phyloP scores from a whole-genome alignment of 2,888 invertebrate genomes.

The Ennomos erosarius region DNA sequence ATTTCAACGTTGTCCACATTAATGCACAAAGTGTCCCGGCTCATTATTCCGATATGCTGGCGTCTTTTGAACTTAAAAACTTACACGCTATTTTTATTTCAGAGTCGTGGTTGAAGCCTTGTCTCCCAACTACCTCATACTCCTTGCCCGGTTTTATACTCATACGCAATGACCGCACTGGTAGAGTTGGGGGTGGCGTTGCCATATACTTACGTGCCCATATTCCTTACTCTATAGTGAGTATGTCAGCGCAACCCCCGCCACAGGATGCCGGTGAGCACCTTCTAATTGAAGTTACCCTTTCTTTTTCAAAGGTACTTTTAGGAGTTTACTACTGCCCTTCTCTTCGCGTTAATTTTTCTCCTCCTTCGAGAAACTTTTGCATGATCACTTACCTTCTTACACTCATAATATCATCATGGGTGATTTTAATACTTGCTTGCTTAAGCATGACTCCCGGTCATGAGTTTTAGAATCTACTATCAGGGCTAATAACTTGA shows the following conservation, averaged over 20 bases:
- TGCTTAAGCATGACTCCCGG: constrained; percentile 14
- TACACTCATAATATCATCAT: constrained; percentile 19
- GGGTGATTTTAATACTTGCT: constrained; percentile 25
- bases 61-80: constrained; percentile 12
- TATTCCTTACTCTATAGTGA: constrained; percentile 4
- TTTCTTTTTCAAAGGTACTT: constrained; percentile 5
- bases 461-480: neutral
- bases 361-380: constrained; percentile 15
- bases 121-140: too few relatives aligned
- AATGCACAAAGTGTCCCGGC: constrained; percentile 21
- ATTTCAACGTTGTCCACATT: constrained; percentile 17
- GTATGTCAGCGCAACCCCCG: constrained; percentile 11
- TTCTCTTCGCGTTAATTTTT: constrained; percentile 6
- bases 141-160: too few relatives aligned
- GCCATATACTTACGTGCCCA: constrained; percentile 7
- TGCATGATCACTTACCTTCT: constrained; percentile 10
- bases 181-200: constrained; percentile 1
- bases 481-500: constrained; percentile 4
- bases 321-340: constrained; percentile 11
- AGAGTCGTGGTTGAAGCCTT: too few relatives aligned
- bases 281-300: constrained; percentile 2
- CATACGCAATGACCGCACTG: constrained; percentile 7
- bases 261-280: constrained; percentile 6
- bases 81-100: neutral
- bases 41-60: constrained; percentile 15